Conservation (phyloP, 1,140 invertebrate genomes). For the Hylaeus anthracinus region DNA sequence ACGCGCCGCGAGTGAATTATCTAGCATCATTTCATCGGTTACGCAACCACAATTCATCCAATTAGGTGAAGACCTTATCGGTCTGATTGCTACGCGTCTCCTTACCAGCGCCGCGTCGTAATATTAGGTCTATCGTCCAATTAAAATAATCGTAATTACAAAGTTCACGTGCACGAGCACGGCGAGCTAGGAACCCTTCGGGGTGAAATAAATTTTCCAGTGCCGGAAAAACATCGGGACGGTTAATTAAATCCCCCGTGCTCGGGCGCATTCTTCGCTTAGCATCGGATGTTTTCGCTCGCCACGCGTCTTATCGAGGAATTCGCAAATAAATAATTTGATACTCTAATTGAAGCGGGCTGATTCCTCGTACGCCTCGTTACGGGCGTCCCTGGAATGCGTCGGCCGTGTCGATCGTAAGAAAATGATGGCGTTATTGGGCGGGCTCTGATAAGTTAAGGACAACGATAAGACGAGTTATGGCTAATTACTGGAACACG, state of each 20-base stretch:
- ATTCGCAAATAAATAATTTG: slow-evolving; percentile 41
- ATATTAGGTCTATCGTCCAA: not conserved
- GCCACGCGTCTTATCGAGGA: slow-evolving; percentile 16
- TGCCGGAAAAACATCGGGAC: slow-evolving; percentile 27
- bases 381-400: not conserved
- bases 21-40: not conserved
- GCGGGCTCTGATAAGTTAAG: not conserved
- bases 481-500: slow-evolving; percentile 24
- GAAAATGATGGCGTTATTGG: slow-evolving; percentile 1
- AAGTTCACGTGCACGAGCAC: not conserved
- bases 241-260: slow-evolving; percentile 29
- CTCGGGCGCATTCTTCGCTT: not conserved
- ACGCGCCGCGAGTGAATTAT: too few relatives aligned
- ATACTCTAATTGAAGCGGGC: slow-evolving; percentile 27
- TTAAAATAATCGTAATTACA: slow-evolving; percentile 24
- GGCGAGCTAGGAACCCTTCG: slow-evolving; percentile 8
- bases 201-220: slow-evolving; percentile 23
- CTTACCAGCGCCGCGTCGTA: not conserved
- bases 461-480: slow-evolving; percentile 3
- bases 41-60: not conserved
- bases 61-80: not conserved
- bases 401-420: not conserved
- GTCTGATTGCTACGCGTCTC: not conserved
- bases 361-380: not conserved
- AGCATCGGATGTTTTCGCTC: not conserved